phyloP scores from a whole-genome alignment of 2,113 vertebrate species.

The Strix uralensis region DNA sequence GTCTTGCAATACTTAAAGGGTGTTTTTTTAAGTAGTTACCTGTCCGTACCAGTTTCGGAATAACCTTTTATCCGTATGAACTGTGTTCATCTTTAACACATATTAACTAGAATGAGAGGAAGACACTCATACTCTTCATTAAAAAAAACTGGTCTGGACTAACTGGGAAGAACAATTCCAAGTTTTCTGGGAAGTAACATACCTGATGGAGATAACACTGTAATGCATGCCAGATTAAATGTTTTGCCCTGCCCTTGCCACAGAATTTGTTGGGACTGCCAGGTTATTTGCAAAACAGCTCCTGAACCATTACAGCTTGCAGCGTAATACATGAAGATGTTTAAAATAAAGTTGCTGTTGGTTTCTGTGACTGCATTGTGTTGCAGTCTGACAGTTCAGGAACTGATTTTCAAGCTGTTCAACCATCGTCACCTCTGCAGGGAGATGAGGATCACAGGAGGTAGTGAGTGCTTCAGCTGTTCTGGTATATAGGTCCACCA shows the following conservation, averaged over 20 bases:
- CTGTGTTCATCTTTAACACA: neutral
- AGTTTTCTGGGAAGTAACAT: neutral
- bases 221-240: neutral
- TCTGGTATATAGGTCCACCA: neutral
- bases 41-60: neutral
- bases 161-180: neutral
- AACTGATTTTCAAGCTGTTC: neutral
- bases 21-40: neutral
- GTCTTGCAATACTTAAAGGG: neutral
- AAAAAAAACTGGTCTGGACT: neutral
- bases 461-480: neutral
- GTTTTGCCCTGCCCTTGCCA: neutral
- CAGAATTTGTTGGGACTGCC: neutral
- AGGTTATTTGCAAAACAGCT: neutral
- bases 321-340: neutral
- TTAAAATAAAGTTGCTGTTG: neutral
- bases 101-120: neutral
- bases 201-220: neutral
- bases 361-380: neutral
- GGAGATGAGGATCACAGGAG: neutral
- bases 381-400: neutral
- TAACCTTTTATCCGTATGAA: neutral
- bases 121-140: neutral
- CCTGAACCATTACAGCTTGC: neutral
- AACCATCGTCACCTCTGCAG: neutral